A percentile compares a stretch with the other conserved stretches of the same genome.
Evolutionary conservation across 2,888 invertebrate species (phyloP).

Genomic region (Cantharis nigra): DNA sequence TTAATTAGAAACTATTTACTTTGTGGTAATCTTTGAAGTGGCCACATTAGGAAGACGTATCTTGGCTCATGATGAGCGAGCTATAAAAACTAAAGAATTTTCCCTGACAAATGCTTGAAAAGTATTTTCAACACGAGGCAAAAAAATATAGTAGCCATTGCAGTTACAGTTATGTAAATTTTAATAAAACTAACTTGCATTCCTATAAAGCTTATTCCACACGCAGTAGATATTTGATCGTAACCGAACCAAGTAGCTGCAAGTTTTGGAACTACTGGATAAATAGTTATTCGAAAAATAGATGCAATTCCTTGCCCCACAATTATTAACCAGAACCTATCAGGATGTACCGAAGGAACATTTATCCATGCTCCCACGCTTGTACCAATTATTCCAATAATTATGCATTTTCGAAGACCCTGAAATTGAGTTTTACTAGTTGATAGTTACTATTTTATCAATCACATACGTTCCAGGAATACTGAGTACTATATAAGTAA

Average conservation of each 20-base stretch:
- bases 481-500: constrained; percentile 91
- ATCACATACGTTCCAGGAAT: constrained; percentile 94
- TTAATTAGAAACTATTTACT: too few species aligned
- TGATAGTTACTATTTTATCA: constrained; percentile 79
- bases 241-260: neutral
- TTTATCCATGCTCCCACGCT: neutral
- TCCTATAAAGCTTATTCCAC: constrained; percentile 74
- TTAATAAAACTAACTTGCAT: neutral
- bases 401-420: neutral
- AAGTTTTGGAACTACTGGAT: neutral
- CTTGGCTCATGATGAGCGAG: too few species aligned
- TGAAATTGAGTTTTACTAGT: neutral
- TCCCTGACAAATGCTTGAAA: too few species aligned
- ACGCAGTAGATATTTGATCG: constrained; percentile 62
- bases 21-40: too few species aligned
- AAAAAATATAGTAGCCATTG: too few species aligned
- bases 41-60: too few species aligned
- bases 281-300: neutral
- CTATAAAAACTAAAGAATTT: too few species aligned
- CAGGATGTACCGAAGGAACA: neutral
- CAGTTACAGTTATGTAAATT: too few species aligned
- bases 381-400: neutral
- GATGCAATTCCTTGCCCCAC: neutral
- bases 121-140: too few species aligned
- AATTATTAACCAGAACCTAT: neutral